Base-by-base conservation (phyloP, 2,797 vertebrate species). In the Ptychadena robeensis region DNA sequence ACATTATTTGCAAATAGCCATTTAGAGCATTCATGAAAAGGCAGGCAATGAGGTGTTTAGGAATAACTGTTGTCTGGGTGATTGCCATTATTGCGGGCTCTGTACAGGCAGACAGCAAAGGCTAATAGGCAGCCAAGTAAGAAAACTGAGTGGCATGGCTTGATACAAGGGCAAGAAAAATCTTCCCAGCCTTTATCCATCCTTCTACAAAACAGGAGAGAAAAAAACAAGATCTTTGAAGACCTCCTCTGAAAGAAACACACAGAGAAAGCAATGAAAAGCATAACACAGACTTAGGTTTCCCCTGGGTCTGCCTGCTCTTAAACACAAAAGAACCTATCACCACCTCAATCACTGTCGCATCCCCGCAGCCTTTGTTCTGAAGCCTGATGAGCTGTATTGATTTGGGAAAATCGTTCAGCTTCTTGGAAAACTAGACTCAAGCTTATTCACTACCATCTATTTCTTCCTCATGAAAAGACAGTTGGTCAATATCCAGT, bases 341-440 rank as follows among this genome's bases (percentile, higher is more conserved):
- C 86, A 82, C 61, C 84, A 88, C 86, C 91, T 94, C 89, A 87
- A 93, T 93, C 93, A 92, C 87, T 92, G 92, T 91, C 92, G 86
- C 44, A 64, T 89, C 82, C 85, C 71, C 0, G 1, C 88, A 89
- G 91, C 91, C 90, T 94, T 94, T 94, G 91, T 94, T 93, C 90
- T 91, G 90, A 91, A 89, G 90, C 88, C 88, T 90, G 91, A 93
- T 91, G 91, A 92, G 91, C 86, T 91, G 86, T 91, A 95, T 94
- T 90, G 93, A 94, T 94, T 90, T 88, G 86, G 89, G 87, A 91
- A 92, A 94, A 93, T 92, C 92, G 89, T 88, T 92, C 88, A 91
- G 88, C 90, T 91, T 91, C 91, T 92, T 93, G 90, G 91, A 94
- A 94, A 94, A 94, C 91, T 91, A 91, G 90, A 93, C 88, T 92